These are phyloP conservation scores for Drosophila kuntzei DNA, from an alignment of 2,888 invertebrate species.

Conservation along the genomic window DNA sequence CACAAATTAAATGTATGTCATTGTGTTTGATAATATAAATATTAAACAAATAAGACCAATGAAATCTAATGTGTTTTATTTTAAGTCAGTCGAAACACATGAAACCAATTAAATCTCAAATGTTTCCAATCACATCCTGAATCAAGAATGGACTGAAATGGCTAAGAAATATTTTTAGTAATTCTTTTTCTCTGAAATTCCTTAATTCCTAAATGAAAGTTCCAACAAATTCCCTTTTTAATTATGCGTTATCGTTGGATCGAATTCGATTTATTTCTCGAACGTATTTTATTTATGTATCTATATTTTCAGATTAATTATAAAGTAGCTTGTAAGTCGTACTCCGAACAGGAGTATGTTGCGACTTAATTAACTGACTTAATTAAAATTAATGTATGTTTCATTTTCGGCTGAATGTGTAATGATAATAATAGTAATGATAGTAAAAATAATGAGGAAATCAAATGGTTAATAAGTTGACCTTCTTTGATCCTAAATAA, in stretches of 20 bases:
- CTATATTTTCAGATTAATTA: neutral
- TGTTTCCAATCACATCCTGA: neutral
- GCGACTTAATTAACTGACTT: neutral
- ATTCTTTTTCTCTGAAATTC: neutral
- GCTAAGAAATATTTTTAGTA: neutral
- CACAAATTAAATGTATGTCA: slow-evolving; percentile 19
- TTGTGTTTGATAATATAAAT: slow-evolving; percentile 28
- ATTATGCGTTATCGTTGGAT: no score
- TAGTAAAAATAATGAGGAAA: slow-evolving; percentile 20
- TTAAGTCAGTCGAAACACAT: neutral
- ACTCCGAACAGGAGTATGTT: slow-evolving; percentile 4
- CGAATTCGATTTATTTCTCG: neutral
- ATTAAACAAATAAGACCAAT: slow-evolving; percentile 18
- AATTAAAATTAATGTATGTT: neutral
- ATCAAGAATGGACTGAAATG: neutral
- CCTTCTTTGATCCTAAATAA: slow-evolving; percentile 7
- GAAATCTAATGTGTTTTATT: neutral
- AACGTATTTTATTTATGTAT: neutral
- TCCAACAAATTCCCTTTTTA: no score
- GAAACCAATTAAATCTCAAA: no score
- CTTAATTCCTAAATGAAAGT: neutral
- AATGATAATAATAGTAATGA: slow-evolving; percentile 1
- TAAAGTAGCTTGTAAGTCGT: neutral
- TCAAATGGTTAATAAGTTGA: slow-evolving; percentile 15
- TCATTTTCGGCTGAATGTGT: slow-evolving; percentile 1